A percentile compares a stretch with the other conserved stretches of the same genome.
These are phyloP conservation scores for Erebia palarica DNA, from an alignment of 2,888 invertebrate genomes.

Conservation along the genomic window DNA sequence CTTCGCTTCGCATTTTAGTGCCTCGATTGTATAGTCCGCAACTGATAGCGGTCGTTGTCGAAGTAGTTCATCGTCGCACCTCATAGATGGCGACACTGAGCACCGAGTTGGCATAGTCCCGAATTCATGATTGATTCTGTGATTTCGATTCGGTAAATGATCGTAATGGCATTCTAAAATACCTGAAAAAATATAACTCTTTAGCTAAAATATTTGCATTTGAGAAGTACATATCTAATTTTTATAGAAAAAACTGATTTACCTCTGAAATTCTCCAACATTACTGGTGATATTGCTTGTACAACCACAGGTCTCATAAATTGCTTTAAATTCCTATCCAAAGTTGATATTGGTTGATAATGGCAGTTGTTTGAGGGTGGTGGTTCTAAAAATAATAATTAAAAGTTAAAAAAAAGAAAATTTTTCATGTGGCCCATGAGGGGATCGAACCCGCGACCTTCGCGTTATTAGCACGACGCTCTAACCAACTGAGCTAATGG, in stretches of 20 bases:
- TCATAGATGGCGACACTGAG: constrained; percentile 66
- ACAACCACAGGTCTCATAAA: constrained; percentile 79
- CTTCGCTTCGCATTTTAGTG: constrained; percentile 73
- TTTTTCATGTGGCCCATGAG: constrained; percentile 84
- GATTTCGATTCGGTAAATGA: constrained; percentile 67
- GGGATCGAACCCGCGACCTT: constrained; percentile 90
- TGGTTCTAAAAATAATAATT: constrained; percentile 65
- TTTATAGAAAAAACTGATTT: constrained; percentile 23
- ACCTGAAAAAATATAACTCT: constrained; percentile 53
- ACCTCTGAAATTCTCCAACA: constrained; percentile 84
- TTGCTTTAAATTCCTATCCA: constrained; percentile 75
- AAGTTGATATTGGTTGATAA: constrained; percentile 77
- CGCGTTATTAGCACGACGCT: constrained; percentile 90
- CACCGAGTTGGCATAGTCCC: constrained; percentile 55
- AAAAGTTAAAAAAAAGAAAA: constrained; percentile 31
- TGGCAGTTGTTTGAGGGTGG: constrained; percentile 75
- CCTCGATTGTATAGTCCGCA: constrained; percentile 70
- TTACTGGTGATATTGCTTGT: constrained; percentile 75
- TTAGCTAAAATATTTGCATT: not conserved
- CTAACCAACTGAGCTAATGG: constrained; percentile 90
- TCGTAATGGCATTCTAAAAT: constrained; percentile 85
- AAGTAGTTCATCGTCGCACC: constrained; percentile 55
- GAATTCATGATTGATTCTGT: constrained; percentile 60
- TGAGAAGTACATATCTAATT: not conserved
- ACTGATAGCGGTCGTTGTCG: constrained; percentile 57